Evolutionary conservation across 2,888 invertebrate genomes (phyloP).

Genomic region (Schizaphis graminum): DNA sequence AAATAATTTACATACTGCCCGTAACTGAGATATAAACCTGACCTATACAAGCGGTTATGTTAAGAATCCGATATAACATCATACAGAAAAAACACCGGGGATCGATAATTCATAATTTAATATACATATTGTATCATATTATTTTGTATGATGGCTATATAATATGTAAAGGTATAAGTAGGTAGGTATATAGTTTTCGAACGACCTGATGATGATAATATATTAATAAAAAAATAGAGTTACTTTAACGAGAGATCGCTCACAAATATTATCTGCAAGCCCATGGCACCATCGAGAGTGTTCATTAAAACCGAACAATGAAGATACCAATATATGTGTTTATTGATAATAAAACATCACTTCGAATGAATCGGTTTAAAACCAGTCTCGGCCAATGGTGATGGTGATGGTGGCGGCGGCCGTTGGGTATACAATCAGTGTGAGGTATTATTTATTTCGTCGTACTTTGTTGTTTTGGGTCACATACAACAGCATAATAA

Average conservation of each 20-base stretch:
- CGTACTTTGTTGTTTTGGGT: conserved; percentile 61
- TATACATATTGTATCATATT: background rate
- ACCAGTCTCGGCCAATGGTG: conserved; percentile 39
- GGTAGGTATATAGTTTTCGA: background rate
- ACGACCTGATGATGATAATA: conserved; percentile 12
- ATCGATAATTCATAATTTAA: background rate
- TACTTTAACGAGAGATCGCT: conserved; percentile 16
- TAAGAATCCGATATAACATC: background rate
- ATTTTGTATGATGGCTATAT: background rate
- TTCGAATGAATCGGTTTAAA: conserved; percentile 55
- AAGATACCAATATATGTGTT: conserved; percentile 42
- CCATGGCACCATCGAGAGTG: conserved; percentile 60
- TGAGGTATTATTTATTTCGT: conserved; percentile 52
- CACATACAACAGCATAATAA: conserved; percentile 41
- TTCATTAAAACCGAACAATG: conserved; percentile 64
- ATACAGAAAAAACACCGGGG: background rate
- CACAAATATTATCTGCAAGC: conserved; percentile 57
- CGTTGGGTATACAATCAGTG: conserved; percentile 43
- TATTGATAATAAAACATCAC: conserved; percentile 59
- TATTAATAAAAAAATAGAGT: conserved; percentile 15
- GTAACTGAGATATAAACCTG: conserved; percentile 10
- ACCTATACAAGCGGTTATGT: conserved; percentile 51
- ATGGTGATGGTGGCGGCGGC: conserved; percentile 13
- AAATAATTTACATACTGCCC: conserved; percentile 9
- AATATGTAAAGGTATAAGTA: background rate